These are phyloP conservation scores for Pachypeltis micranthus DNA, from an alignment of 1,140 invertebrate species.

Conservation along the genomic window DNA sequence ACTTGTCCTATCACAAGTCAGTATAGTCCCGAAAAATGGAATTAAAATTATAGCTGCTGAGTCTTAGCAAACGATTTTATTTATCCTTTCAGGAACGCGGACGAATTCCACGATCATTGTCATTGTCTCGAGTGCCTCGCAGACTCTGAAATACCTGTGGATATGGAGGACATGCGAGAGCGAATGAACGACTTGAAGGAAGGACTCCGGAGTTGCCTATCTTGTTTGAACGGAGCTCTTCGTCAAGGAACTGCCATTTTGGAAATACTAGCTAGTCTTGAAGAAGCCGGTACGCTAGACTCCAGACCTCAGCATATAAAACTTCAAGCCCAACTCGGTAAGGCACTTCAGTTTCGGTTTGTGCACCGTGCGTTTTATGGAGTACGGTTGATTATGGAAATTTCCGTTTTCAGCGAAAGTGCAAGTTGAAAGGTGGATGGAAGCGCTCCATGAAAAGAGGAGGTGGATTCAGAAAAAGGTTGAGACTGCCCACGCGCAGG, in stretches of 20 bases:
- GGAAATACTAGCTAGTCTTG: slow-evolving; percentile 52
- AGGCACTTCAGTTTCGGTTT: slow-evolving; percentile 18
- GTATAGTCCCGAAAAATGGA: too few relatives aligned
- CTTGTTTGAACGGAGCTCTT: slow-evolving; percentile 60
- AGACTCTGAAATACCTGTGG: slow-evolving; percentile 49
- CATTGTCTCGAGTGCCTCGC: slow-evolving; percentile 53
- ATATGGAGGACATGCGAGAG: slow-evolving; percentile 52
- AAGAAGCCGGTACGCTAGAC: slow-evolving; percentile 53
- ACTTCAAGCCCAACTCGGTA: slow-evolving; percentile 47
- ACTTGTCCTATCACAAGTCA: slow-evolving; percentile 56
- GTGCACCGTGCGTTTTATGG: slow-evolving; percentile 1
- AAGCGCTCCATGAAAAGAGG: slow-evolving; percentile 63
- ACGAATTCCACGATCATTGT: slow-evolving; percentile 57
- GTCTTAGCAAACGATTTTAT: background rate
- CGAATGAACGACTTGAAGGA: slow-evolving; percentile 51
- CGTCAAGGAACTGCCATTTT: slow-evolving; percentile 66
- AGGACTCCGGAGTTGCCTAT: slow-evolving; percentile 53
- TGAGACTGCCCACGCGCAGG: slow-evolving; percentile 32
- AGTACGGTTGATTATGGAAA: background rate
- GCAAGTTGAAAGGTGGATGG: slow-evolving; percentile 62
- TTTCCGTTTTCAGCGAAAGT: slow-evolving; percentile 42
- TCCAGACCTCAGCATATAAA: slow-evolving; percentile 59
- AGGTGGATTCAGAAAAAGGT: slow-evolving; percentile 61
- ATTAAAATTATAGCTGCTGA: background rate
- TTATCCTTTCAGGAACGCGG: slow-evolving; percentile 42